Evolutionary conservation across 2,888 invertebrate genomes (phyloP).

Genomic region (Leptopilina myrica): DNA sequence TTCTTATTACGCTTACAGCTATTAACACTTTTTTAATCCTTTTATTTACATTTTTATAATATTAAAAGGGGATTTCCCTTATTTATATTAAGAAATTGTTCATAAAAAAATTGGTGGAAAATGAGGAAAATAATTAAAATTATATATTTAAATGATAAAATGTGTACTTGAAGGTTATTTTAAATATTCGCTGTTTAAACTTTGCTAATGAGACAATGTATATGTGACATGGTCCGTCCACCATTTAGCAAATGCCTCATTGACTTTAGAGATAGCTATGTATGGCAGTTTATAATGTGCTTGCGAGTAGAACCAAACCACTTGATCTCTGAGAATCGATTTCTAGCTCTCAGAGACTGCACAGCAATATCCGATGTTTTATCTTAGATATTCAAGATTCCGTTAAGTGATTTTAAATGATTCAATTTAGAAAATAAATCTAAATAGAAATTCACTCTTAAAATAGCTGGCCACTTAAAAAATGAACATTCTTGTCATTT

Average conservation of each 20-base stretch:
- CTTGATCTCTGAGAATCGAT: slow-evolving; percentile 26
- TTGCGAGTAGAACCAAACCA: background rate
- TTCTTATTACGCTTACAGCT: too few relatives aligned
- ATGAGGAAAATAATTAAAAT: background rate
- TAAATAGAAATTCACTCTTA: background rate
- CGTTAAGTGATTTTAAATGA: slow-evolving; percentile 10
- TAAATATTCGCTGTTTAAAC: background rate
- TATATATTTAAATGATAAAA: background rate
- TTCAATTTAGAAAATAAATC: background rate
- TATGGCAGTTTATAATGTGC: slow-evolving; percentile 14
- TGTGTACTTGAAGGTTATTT: background rate
- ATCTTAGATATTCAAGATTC: slow-evolving; percentile 4
- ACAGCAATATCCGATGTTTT: slow-evolving; percentile 7
- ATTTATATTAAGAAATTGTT: too few relatives aligned
- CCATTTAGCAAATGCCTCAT: slow-evolving; percentile 17
- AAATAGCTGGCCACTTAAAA: too few relatives aligned
- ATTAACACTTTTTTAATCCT: too few relatives aligned
- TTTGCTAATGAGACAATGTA: background rate
- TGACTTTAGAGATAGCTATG: slow-evolving; percentile 10
- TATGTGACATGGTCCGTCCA: background rate
- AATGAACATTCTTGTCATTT: too few relatives aligned
- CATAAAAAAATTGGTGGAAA: too few relatives aligned
- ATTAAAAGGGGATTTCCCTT: too few relatives aligned
- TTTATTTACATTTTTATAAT: too few relatives aligned
- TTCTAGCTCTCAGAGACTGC: slow-evolving; percentile 1